Conservation (phyloP, 2,888 invertebrate genomes). For the Ommatoiulus sabulosus region DNA sequence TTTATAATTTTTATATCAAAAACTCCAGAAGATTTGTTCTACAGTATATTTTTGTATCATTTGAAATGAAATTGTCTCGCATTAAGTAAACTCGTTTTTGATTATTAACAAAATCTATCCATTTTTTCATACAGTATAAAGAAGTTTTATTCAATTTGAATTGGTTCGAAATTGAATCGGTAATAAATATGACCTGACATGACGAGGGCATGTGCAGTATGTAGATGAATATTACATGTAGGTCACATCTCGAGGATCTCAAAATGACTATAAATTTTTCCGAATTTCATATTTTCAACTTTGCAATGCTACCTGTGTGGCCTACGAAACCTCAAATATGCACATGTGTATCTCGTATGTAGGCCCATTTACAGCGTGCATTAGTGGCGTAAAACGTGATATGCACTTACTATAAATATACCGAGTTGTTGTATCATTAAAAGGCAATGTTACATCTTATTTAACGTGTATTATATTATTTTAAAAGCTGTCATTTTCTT, state of each 20-base stretch:
- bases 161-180: not conserved
- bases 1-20: no score
- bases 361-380: not conserved
- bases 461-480: constrained; percentile 35
- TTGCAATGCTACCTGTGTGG: constrained; percentile 31
- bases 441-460: constrained; percentile 28
- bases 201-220: not conserved
- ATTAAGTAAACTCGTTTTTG: not conserved
- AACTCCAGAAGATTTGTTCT: not conserved
- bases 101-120: not conserved
- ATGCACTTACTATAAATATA: constrained; percentile 22
- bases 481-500: constrained; percentile 2
- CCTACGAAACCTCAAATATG: not conserved
- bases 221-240: not conserved
- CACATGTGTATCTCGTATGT: not conserved
- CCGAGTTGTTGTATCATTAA: constrained; percentile 31
- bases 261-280: not conserved
- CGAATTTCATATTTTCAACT: not conserved
- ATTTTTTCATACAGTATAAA: not conserved
- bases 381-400: constrained; percentile 16
- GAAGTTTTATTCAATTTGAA: not conserved
- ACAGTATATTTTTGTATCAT: not conserved
- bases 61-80: not conserved
- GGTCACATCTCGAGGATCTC: not conserved
- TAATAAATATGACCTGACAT: not conserved